Base-by-base conservation (phyloP, 2,888 invertebrate genomes). In the Trachelus troglodyta region DNA sequence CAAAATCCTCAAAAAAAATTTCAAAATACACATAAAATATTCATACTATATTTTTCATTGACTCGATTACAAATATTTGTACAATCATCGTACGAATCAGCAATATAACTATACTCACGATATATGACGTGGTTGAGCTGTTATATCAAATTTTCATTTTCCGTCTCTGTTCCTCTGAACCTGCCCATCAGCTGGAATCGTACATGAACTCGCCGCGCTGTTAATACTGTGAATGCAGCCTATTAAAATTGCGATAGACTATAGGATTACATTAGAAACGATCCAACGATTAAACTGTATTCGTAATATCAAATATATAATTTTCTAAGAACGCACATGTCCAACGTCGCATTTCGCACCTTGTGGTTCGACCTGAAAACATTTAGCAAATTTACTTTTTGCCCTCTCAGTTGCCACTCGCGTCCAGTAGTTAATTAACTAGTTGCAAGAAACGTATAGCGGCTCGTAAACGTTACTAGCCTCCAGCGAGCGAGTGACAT, bases 361-460 rank as follows among this genome's bases (percentile, higher is more conserved):
- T 23, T 9, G 23, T 23, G 2, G 15, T 23, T 56, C 56, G 23
- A 2, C 23, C 9, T 23, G 56, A 56, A 2, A 9, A 23, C 9
- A 56, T 56, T 56, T 1, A 23, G 56, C 23, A 56, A 56, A 56
- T 82, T 82, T 79, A 79, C 81, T 84, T 78, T 81, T 74, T 69
- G 75, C 76, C 79, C 77, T 77, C 79, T 76, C 76, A 56, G 79
- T 79, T 79, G 75, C 56, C 56, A 56, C 56, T 34, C 74, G 35
- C n/a, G 80, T 81, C 75, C 82, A 81, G 78, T 82, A 56, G 83
- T 85, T 87, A 86, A 87, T 87, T 86, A 86, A 87, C 83, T 82
- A 79, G 56, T 74, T 74, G 83, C 82, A 85, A 85, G 84, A 84
- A 84, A 79, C 77, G 81, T 40, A 71, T 34, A 69, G 80, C 76